phyloP scores from a whole-genome alignment of 2,888 invertebrate genomes.

The Ochropleura leucogaster region DNA sequence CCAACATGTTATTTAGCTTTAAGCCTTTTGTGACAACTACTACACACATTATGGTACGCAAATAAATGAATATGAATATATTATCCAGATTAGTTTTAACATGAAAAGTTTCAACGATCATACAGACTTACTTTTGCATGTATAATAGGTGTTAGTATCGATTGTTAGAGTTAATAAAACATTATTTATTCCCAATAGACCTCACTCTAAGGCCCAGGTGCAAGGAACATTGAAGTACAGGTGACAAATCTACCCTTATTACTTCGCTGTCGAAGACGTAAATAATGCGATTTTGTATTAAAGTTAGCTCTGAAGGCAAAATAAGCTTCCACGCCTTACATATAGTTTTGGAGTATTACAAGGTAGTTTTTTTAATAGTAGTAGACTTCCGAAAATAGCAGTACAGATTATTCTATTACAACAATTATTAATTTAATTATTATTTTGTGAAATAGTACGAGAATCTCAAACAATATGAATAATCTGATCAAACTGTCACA shows the following conservation, averaged over 20 bases:
- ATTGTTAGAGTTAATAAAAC: slow-evolving; percentile 10
- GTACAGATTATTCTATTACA: not conserved
- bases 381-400: too few relatives aligned
- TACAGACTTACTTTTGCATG: not conserved
- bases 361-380: too few relatives aligned
- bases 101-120: not conserved
- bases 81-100: not conserved
- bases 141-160: not conserved
- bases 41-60: too few relatives aligned
- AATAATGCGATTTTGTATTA: slow-evolving; percentile 54
- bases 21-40: too few relatives aligned
- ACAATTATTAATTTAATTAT: not conserved
- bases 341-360: too few relatives aligned
- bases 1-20: too few relatives aligned
- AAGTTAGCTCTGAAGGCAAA: slow-evolving; percentile 9
- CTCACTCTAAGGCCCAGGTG: slow-evolving; percentile 48
- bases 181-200: slow-evolving; percentile 18
- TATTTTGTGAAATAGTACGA: not conserved
- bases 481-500: not conserved
- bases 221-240: slow-evolving; percentile 39
- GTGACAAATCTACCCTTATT: slow-evolving; percentile 59
- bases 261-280: slow-evolving; percentile 52
- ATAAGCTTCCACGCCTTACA: not conserved
- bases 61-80: too few relatives aligned
- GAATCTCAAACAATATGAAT: not conserved